These are phyloP conservation scores for Laothoe populi DNA, from an alignment of 2,888 invertebrate species.

Conservation along the genomic window DNA sequence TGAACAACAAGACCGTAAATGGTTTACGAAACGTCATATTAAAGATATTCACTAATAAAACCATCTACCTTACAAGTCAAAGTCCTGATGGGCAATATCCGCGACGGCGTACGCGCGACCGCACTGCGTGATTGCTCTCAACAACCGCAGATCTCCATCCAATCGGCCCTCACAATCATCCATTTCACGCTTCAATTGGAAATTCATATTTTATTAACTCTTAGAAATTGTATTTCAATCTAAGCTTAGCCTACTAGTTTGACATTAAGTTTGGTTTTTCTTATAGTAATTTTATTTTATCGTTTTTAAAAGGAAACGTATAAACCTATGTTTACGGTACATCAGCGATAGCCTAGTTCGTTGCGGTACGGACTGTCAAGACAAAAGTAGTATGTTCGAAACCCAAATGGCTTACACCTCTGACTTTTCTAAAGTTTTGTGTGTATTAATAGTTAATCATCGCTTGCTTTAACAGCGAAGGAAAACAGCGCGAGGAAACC, in stretches of 20 bases:
- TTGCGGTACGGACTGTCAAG: no score
- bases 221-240: background rate
- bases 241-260: background rate
- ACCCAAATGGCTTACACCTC: no score
- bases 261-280: background rate
- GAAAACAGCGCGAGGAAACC: no score
- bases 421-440: no score
- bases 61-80: background rate
- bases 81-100: conserved; percentile 7
- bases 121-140: conserved; percentile 1
- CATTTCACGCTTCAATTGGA: conserved; percentile 54
- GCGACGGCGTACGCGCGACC: conserved; percentile 5
- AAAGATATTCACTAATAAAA: background rate
- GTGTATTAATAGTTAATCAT: no score
- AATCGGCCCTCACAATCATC: conserved; percentile 47
- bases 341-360: no score
- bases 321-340: no score
- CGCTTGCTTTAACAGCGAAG: no score
- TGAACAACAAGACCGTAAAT: no score
- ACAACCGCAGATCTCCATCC: conserved; percentile 42
- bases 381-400: no score
- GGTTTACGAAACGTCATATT: background rate
- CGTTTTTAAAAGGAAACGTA: no score
- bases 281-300: background rate
- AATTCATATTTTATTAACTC: conserved; percentile 46